Conservation (phyloP, 2,113 vertebrate genomes). For the Pogona vitticeps region DNA sequence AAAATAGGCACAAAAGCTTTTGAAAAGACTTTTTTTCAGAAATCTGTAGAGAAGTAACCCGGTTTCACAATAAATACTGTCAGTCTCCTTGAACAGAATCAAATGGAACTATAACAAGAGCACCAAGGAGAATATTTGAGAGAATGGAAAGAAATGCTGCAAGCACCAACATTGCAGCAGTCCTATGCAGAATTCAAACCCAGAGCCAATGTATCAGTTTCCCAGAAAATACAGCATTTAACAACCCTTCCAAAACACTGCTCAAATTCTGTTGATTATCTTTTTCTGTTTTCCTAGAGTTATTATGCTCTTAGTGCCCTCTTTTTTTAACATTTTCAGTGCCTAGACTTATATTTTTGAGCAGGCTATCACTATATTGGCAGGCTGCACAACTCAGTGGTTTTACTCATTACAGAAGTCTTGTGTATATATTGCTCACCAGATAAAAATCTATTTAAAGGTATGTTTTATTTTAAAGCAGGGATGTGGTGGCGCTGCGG, state of each 20-base stretch:
- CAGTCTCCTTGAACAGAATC: not conserved
- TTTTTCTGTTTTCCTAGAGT: no score
- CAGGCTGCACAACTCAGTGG: no score
- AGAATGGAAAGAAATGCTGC: not conserved
- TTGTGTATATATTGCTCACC: no score
- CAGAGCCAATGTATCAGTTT: not conserved
- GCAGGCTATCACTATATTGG: no score
- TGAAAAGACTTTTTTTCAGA: not conserved
- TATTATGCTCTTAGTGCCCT: no score
- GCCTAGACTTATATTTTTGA: no score
- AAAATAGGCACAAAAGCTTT: not conserved
- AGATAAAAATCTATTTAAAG: no score
- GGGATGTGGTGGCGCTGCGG: no score
- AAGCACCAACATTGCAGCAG: not conserved
- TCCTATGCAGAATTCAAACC: not conserved
- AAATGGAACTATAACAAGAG: not conserved
- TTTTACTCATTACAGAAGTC: no score
- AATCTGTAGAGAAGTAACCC: not conserved
- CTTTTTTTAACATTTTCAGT: no score
- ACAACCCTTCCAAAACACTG: not conserved
- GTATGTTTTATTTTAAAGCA: no score
- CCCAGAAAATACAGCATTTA: not conserved
- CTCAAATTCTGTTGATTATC: not conserved
- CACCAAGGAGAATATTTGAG: not conserved
- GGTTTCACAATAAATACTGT: not conserved